Evolutionary conservation across 2,888 invertebrate species (phyloP).

Genomic region (Tortricodes alternella): DNA sequence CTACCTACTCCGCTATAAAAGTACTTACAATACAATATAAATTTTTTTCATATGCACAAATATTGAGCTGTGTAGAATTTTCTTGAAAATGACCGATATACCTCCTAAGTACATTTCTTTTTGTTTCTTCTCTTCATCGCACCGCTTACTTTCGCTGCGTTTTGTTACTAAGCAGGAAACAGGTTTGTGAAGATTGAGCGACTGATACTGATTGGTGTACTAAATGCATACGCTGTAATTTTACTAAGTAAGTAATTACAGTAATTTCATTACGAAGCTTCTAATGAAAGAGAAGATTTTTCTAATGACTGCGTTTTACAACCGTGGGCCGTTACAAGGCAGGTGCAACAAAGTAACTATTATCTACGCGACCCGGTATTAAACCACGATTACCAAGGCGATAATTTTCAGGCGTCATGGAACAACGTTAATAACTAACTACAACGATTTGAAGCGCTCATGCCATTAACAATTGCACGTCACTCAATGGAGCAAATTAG

Average conservation of each 20-base stretch:
- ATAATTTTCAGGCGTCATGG: slow-evolving; percentile 8
- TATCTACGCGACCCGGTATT: slow-evolving; percentile 3
- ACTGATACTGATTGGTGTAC: no score
- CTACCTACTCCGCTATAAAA: no score
- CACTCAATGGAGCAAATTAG: slow-evolving; percentile 1
- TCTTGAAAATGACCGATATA: no score
- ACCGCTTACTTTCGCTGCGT: no score
- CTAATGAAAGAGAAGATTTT: not conserved
- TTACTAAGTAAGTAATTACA: not conserved
- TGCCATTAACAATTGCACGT: slow-evolving; percentile 4
- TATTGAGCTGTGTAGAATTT: no score
- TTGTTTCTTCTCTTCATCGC: no score
- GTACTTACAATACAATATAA: no score
- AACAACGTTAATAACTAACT: slow-evolving; percentile 6
- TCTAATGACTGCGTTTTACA: not conserved
- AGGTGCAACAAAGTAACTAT: slow-evolving; percentile 4
- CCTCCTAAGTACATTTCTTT: no score
- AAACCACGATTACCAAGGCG: slow-evolving; percentile 13
- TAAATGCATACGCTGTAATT: no score
- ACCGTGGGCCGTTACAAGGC: not conserved
- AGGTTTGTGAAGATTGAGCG: no score
- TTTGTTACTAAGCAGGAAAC: no score
- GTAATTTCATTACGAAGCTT: not conserved
- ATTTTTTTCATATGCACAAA: no score
- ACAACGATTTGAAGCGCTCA: not conserved